Conservation (phyloP, 2,888 invertebrate species). For the Fabriciana adippe region DNA sequence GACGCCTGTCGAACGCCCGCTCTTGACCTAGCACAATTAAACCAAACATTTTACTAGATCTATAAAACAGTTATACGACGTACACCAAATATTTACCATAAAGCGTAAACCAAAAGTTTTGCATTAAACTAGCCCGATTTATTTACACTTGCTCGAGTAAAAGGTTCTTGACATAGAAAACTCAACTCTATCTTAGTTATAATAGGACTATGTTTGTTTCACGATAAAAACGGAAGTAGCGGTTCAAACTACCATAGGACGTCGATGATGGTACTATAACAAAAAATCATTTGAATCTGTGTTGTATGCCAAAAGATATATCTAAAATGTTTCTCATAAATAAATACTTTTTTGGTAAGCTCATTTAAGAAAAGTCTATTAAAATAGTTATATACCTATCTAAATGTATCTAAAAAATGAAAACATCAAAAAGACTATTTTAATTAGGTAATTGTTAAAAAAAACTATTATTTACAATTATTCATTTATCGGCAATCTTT, state of each 20-base stretch:
- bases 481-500: no score
- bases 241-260: slow-evolving; percentile 51
- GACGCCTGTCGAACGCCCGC: slow-evolving; percentile 80
- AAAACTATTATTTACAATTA: no score
- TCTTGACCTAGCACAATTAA: slow-evolving; percentile 82
- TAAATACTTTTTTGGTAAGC: neutral
- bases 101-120: slow-evolving; percentile 82
- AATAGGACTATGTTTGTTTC: slow-evolving; percentile 40
- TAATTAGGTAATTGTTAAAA: no score
- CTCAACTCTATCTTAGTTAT: slow-evolving; percentile 46
- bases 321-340: neutral
- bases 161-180: slow-evolving; percentile 50
- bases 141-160: slow-evolving; percentile 70
- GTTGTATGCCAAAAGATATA: slow-evolving; percentile 30
- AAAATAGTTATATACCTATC: neutral
- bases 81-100: slow-evolving; percentile 82
- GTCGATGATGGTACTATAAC: slow-evolving; percentile 52
- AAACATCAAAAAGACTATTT: no score
- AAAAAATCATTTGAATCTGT: slow-evolving; percentile 42
- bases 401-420: no score
- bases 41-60: slow-evolving; percentile 81
- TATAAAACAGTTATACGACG: slow-evolving; percentile 81
- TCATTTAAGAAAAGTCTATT: neutral
- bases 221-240: slow-evolving; percentile 46
- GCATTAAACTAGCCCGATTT: slow-evolving; percentile 79